Evolutionary conservation across 2,113 vertebrate genomes (phyloP).

Genomic region (Tretioscincus oriximinensis): DNA sequence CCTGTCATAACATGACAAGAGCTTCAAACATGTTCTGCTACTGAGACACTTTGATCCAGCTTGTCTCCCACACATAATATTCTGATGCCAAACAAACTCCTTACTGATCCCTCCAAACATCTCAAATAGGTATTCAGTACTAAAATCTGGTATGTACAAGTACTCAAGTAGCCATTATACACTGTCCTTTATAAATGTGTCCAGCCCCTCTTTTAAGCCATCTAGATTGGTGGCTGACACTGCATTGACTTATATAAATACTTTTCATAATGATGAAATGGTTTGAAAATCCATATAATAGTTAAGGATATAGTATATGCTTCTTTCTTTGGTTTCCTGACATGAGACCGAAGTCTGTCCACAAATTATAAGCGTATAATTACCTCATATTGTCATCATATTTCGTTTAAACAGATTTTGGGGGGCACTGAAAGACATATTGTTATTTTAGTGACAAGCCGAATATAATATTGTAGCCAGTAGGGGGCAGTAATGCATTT

Average conservation of each 20-base stretch:
- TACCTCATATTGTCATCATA: neutral
- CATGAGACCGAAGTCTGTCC: neutral
- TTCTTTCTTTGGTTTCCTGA: neutral
- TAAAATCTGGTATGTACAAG: too few species aligned
- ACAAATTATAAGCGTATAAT: neutral
- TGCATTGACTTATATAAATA: neutral
- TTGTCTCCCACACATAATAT: too few species aligned
- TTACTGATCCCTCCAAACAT: too few species aligned
- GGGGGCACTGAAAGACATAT: neutral
- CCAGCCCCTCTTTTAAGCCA: too few species aligned
- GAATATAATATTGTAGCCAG: neutral
- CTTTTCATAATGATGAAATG: neutral
- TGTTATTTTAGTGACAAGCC: neutral
- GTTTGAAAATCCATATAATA: neutral
- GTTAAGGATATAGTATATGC: neutral
- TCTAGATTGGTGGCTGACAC: too few species aligned
- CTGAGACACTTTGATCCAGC: too few species aligned
- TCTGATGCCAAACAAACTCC: too few species aligned
- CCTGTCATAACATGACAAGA: too few species aligned
- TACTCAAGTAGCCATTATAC: too few species aligned
- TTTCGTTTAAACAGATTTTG: neutral
- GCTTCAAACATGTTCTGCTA: too few species aligned
- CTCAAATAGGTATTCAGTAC: too few species aligned
- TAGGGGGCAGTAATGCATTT: slow-evolving; percentile 55
- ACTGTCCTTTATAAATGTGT: too few species aligned